Conservation (phyloP, 2,888 invertebrate species). For the Xylota sylvarum region DNA sequence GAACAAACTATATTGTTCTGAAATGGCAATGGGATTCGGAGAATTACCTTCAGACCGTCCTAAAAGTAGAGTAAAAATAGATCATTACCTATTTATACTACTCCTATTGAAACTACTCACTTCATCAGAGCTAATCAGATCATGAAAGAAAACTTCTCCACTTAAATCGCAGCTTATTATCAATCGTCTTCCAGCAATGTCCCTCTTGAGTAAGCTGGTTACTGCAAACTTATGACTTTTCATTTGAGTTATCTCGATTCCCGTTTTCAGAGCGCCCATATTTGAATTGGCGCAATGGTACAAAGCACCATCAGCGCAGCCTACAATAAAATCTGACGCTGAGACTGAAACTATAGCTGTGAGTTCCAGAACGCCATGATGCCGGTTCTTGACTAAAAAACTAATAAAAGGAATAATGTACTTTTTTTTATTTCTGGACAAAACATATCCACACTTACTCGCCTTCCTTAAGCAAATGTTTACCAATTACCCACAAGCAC, state of each 20-base stretch:
- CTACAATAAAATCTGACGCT: constrained; percentile 81
- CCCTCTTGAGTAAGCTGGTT: constrained; percentile 79
- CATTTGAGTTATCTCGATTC: constrained; percentile 79
- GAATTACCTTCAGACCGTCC: constrained; percentile 81
- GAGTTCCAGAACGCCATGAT: constrained; percentile 76
- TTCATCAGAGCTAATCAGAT: constrained; percentile 80
- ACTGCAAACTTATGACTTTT: constrained; percentile 82
- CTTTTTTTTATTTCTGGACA: not conserved
- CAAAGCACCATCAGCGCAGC: constrained; percentile 83
- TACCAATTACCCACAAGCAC: constrained; percentile 81
- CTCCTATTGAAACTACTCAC: constrained; percentile 66
- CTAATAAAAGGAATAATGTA: constrained; percentile 20
- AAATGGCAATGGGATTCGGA: constrained; percentile 83
- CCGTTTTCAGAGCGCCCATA: constrained; percentile 73
- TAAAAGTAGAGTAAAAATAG: constrained; percentile 41
- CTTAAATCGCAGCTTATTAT: constrained; percentile 84
- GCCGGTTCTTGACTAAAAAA: constrained; percentile 34
- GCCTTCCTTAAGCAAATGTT: constrained; percentile 80
- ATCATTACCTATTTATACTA: not conserved
- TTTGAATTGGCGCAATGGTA: constrained; percentile 80
- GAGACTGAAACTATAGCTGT: constrained; percentile 80
- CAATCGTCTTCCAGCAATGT: constrained; percentile 79
- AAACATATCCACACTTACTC: constrained; percentile 78
- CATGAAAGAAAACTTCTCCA: constrained; percentile 83
- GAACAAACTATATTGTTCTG: constrained; percentile 82